Conservation (phyloP, 2,888 invertebrate species). For the Synanthedon vespiformis region DNA sequence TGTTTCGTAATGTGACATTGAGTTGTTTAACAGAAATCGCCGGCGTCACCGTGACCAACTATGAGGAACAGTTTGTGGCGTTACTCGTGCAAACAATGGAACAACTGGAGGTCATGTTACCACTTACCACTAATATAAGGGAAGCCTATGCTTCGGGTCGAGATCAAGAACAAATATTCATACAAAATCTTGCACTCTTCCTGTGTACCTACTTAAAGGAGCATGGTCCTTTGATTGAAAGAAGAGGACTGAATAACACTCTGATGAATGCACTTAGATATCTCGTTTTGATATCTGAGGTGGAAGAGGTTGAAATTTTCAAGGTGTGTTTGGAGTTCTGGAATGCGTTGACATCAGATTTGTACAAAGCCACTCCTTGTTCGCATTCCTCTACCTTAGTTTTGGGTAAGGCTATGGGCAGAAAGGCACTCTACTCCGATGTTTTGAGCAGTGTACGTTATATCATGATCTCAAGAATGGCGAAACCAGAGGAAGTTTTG, state of each 20-base stretch:
- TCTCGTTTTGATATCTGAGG: slow-evolving; percentile 93
- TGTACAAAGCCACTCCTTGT: slow-evolving; percentile 90
- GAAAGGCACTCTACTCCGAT: slow-evolving; percentile 81
- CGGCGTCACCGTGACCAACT: slow-evolving; percentile 87
- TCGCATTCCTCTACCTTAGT: slow-evolving; percentile 56
- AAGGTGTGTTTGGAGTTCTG: slow-evolving; percentile 99
- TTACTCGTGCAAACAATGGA: slow-evolving; percentile 93
- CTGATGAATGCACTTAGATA: slow-evolving; percentile 88
- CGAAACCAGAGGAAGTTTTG: slow-evolving; percentile 98
- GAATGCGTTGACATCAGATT: slow-evolving; percentile 92
- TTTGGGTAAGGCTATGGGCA: slow-evolving; percentile 59
- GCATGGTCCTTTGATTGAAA: slow-evolving; percentile 90
- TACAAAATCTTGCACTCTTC: slow-evolving; percentile 97
- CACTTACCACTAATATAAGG: slow-evolving; percentile 90
- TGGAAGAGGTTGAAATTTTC: slow-evolving; percentile 99
- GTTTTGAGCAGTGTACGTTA: slow-evolving; percentile 90
- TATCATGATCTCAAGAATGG: slow-evolving; percentile 99
- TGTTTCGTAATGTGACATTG: slow-evolving; percentile 97
- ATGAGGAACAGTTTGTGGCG: slow-evolving; percentile 92
- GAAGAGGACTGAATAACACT: slow-evolving; percentile 79
- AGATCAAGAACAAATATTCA: slow-evolving; percentile 98
- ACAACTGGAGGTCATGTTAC: slow-evolving; percentile 92
- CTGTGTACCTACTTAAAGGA: slow-evolving; percentile 96
- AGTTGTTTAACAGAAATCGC: slow-evolving; percentile 99
- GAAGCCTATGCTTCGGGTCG: slow-evolving; percentile 93